A percentile compares a stretch with the other conserved stretches of the same genome.
Evolutionary conservation across 2,888 invertebrate species (phyloP).

Genomic region (Agrilus cyanescens): DNA sequence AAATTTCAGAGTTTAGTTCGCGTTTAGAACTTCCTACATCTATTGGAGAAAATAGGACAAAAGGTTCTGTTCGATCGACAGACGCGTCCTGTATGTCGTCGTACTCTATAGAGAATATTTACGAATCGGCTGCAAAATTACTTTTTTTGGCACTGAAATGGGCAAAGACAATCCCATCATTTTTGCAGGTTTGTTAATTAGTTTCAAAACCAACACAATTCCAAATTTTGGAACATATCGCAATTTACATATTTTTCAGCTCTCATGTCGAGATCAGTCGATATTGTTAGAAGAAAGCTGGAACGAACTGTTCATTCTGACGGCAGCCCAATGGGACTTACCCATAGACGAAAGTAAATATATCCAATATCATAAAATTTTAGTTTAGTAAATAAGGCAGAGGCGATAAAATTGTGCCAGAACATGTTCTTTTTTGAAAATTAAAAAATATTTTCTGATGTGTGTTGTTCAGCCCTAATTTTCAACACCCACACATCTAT

Average conservation of each 20-base stretch:
- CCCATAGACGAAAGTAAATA: slow-evolving; percentile 57
- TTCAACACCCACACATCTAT: too few relatives aligned
- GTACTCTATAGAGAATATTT: slow-evolving; percentile 46
- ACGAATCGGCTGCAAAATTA: slow-evolving; percentile 63
- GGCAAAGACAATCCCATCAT: slow-evolving; percentile 66
- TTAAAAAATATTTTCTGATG: too few relatives aligned
- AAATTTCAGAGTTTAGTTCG: neutral
- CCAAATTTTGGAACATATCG: neutral
- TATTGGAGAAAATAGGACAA: slow-evolving; percentile 21
- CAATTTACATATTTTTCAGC: slow-evolving; percentile 30
- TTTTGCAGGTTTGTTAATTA: slow-evolving; percentile 46
- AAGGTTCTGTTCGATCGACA: slow-evolving; percentile 20
- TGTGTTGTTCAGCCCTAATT: too few relatives aligned
- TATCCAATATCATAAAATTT: too few relatives aligned
- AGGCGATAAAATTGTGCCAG: too few relatives aligned
- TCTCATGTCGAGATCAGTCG: slow-evolving; percentile 59
- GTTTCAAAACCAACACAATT: neutral
- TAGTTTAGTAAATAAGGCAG: too few relatives aligned
- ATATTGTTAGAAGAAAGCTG: slow-evolving; percentile 66
- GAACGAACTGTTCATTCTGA: slow-evolving; percentile 73
- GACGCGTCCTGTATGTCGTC: slow-evolving; percentile 37
- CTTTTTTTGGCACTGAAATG: slow-evolving; percentile 69
- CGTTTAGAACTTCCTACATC: slow-evolving; percentile 26
- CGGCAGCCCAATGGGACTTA: slow-evolving; percentile 70
- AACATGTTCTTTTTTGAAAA: too few relatives aligned